phyloP scores from a whole-genome alignment of 2,888 invertebrate species.

The Fragum sueziense region DNA sequence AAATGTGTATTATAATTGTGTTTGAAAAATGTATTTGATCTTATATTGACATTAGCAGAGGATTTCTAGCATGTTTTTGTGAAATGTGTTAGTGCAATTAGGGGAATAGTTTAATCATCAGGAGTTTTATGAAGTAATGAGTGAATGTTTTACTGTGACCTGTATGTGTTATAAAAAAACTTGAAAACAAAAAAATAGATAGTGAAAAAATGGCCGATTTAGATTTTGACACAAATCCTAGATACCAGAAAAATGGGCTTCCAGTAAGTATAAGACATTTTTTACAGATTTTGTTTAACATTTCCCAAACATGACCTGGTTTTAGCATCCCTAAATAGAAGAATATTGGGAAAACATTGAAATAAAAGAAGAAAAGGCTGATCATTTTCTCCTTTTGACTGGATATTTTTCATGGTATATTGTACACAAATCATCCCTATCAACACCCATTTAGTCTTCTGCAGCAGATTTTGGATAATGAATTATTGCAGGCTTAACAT shows the following conservation, averaged over 20 bases:
- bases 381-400: background rate
- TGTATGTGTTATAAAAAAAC: no score
- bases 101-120: background rate
- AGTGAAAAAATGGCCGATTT: slow-evolving; percentile 69
- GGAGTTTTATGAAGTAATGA: background rate
- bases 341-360: no score
- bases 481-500: no score
- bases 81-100: background rate
- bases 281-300: background rate
- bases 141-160: no score
- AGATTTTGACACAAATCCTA: slow-evolving; percentile 68
- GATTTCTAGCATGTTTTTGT: background rate
- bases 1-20: background rate
- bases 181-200: no score
- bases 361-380: background rate
- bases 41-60: background rate
- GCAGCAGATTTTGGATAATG: no score
- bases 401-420: no score
- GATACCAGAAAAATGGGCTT: slow-evolving; percentile 70
- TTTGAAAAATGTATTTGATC: background rate
- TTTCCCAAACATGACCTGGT: no score
- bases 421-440: background rate
- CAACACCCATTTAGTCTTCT: no score
- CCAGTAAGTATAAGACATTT: slow-evolving; percentile 67
- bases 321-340: no score